These are phyloP conservation scores for Amblyopsis hoosieri DNA, from an alignment of 2,797 vertebrate species.

Conservation along the genomic window DNA sequence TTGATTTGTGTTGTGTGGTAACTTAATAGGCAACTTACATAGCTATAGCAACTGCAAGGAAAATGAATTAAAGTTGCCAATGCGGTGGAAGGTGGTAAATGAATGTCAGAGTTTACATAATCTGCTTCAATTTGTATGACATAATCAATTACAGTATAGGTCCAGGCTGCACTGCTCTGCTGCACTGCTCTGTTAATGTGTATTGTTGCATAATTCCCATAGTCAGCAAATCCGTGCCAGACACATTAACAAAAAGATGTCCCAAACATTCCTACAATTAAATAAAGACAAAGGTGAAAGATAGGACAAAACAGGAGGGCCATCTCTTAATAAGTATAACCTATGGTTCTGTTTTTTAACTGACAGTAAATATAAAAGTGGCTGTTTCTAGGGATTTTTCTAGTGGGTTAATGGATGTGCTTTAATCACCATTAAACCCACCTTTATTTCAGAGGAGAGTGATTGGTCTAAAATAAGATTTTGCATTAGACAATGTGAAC, in stretches of 20 bases:
- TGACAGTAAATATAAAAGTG: too few species aligned
- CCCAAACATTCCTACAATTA: too few species aligned
- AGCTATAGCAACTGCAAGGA: slow-evolving; percentile 31
- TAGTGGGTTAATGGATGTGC: too few species aligned
- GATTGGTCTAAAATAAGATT: too few species aligned
- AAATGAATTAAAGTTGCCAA: slow-evolving; percentile 30
- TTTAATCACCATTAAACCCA: too few species aligned
- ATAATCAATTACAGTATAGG: slow-evolving; percentile 20
- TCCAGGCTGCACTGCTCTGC: not conserved
- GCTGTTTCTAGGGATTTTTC: too few species aligned
- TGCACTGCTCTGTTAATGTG: not conserved
- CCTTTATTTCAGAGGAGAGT: too few species aligned
- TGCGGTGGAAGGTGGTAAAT: slow-evolving; percentile 29
- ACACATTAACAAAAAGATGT: slow-evolving; percentile 29
- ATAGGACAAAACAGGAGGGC: too few species aligned
- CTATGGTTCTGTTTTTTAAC: too few species aligned
- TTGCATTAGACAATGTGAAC: too few species aligned
- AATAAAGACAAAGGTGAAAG: too few species aligned
- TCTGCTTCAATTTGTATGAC: not conserved
- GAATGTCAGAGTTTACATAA: not conserved
- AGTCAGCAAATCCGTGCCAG: slow-evolving; percentile 29
- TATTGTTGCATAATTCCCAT: slow-evolving; percentile 8
- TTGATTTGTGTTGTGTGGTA: not conserved
- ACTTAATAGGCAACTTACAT: slow-evolving; percentile 20
- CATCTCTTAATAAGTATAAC: too few species aligned